These are phyloP conservation scores for Eupithecia inturbata DNA, from an alignment of 2,888 invertebrate species.

Conservation along the genomic window DNA sequence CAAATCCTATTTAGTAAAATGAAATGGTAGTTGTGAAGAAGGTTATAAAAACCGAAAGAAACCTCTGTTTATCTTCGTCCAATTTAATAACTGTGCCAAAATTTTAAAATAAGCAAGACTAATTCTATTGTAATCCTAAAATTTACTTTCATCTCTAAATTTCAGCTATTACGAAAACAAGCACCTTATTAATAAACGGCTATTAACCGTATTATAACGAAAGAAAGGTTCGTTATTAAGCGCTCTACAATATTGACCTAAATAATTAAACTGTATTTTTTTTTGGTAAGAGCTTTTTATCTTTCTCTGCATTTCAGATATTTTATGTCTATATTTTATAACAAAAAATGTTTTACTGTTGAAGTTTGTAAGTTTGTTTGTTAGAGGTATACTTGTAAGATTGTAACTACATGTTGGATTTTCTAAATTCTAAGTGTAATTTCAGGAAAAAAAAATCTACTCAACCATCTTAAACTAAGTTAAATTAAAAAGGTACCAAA, in stretches of 20 bases:
- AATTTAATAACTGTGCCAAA: neutral
- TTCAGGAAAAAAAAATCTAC: neutral
- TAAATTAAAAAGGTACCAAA: neutral
- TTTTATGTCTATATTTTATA: neutral
- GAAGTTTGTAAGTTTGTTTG: neutral
- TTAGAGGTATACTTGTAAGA: neutral
- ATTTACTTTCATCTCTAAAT: constrained; percentile 53
- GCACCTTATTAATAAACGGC: constrained; percentile 65
- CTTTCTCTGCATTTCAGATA: neutral
- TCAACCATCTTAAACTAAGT: neutral
- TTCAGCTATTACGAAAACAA: constrained; percentile 60
- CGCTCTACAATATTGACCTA: neutral
- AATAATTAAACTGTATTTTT: neutral
- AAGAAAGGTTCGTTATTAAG: constrained; percentile 40
- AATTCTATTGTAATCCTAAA: constrained; percentile 43
- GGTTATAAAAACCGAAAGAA: neutral
- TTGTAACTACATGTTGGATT: neutral
- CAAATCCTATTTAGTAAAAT: neutral
- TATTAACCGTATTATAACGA: constrained; percentile 61
- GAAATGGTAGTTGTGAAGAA: neutral
- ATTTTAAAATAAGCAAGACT: constrained; percentile 35
- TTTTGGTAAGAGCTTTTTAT: neutral
- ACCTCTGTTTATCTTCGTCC: neutral
- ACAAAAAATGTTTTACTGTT: neutral
- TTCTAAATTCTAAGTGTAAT: neutral